Evolutionary conservation across 23 tunicate genomes (phyloP).

Genomic region (Phallusia fumigata): DNA sequence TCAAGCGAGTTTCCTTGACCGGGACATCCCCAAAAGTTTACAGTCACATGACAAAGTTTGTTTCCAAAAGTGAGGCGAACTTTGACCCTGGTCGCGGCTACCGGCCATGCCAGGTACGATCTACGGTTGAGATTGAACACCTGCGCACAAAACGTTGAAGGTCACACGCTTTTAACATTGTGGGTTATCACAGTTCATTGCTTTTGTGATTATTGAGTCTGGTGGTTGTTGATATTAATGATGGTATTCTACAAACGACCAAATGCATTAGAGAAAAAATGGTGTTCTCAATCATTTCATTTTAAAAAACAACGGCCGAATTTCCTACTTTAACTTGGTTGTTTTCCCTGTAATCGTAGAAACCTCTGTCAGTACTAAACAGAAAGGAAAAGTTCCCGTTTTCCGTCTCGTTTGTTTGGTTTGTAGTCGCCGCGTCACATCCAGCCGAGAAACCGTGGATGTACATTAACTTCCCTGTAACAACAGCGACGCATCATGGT

Average conservation of each 20-base stretch:
- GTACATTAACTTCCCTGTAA: not conserved
- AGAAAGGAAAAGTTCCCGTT: not conserved
- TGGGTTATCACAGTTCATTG: too few species aligned
- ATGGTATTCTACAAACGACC: too few species aligned
- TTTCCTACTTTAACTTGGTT: too few species aligned
- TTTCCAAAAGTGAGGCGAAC: not conserved
- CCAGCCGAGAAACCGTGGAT: not conserved
- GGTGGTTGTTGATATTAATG: too few species aligned
- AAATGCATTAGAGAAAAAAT: too few species aligned
- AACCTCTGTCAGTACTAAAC: not conserved
- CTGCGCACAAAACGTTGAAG: not conserved
- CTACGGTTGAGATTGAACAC: not conserved
- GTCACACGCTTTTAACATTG: not conserved
- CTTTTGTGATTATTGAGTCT: too few species aligned
- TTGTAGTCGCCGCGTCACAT: not conserved
- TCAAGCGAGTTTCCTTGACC: too few species aligned
- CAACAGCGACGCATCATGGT: not conserved
- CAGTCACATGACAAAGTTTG: not conserved
- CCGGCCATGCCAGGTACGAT: conserved; percentile 5
- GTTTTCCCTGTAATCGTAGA: not conserved
- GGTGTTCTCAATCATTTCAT: too few species aligned
- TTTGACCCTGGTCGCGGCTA: not conserved
- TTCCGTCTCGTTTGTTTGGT: not conserved
- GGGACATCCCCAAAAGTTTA: not conserved
- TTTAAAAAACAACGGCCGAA: too few species aligned